These are phyloP conservation scores for Marmota monax DNA, from an alignment of 2,113 vertebrate genomes.

Conservation along the genomic window DNA sequence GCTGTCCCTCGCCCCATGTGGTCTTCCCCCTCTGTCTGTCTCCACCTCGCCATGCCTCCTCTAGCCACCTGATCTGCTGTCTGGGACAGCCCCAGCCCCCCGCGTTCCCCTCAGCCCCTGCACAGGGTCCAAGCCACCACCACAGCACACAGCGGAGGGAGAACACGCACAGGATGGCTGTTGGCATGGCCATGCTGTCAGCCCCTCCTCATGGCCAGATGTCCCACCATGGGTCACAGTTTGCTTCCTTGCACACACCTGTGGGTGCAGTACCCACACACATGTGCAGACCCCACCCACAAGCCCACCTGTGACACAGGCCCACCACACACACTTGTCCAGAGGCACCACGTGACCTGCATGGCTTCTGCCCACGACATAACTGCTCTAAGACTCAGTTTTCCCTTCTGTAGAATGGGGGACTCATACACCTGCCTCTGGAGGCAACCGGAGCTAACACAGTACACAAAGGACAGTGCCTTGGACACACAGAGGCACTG, in stretches of 20 bases:
- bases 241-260: accelerated
- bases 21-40: neutral
- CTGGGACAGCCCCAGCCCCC: neutral
- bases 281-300: neutral
- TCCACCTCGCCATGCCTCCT: neutral
- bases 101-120: neutral
- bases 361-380: no score
- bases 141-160: neutral
- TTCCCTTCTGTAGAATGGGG: neutral
- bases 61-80: neutral
- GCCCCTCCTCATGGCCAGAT: neutral
- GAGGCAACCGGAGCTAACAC: neutral
- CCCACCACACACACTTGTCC: accelerated
- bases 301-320: accelerated
- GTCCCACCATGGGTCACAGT: no score
- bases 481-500: neutral
- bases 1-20: neutral
- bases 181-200: no score
- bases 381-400: neutral
- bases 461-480: accelerated
- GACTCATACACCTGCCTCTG: no score
- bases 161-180: accelerated
- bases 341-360: neutral
- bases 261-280: accelerated
- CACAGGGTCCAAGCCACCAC: neutral